phyloP scores from a whole-genome alignment of 2,888 invertebrate species.

The Priocnemis perturbator region DNA sequence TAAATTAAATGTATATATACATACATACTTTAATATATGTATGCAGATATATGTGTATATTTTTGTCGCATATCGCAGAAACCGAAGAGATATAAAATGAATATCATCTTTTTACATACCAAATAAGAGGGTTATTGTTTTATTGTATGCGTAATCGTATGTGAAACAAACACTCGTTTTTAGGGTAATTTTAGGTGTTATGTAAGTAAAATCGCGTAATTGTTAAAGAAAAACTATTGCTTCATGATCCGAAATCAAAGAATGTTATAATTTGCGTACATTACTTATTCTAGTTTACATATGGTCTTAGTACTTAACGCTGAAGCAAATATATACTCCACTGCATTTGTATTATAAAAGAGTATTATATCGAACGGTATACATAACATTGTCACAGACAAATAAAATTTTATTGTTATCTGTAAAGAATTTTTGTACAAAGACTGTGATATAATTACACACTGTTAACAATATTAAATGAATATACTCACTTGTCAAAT shows the following conservation, averaged over 20 bases:
- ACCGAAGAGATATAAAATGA: conserved; percentile 38
- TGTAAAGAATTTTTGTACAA: conserved; percentile 38
- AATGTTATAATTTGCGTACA: conserved; percentile 4
- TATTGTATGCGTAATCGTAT: conserved; percentile 46
- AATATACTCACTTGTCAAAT: conserved; percentile 35
- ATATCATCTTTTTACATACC: conserved; percentile 28
- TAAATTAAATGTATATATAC: conserved; percentile 21
- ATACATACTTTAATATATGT: neutral
- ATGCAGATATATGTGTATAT: conserved; percentile 4
- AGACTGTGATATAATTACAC: conserved; percentile 49
- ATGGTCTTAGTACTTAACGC: too few relatives aligned
- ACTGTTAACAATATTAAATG: conserved; percentile 30
- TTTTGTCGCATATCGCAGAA: neutral
- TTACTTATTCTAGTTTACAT: too few relatives aligned
- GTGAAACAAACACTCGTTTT: conserved; percentile 33
- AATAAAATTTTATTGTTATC: conserved; percentile 18
- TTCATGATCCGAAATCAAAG: neutral
- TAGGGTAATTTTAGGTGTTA: conserved; percentile 31
- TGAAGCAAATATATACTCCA: neutral
- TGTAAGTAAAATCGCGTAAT: conserved; percentile 23
- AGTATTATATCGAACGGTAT: too few relatives aligned
- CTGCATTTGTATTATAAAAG: conserved; percentile 2
- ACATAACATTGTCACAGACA: too few relatives aligned
- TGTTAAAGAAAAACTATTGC: neutral
- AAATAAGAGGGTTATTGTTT: conserved; percentile 16